Evolutionary conservation across 2,888 invertebrate species (phyloP), one percentile per base, ranked within the genome.

Genomic region (Agonopterix heracliana): DNA sequence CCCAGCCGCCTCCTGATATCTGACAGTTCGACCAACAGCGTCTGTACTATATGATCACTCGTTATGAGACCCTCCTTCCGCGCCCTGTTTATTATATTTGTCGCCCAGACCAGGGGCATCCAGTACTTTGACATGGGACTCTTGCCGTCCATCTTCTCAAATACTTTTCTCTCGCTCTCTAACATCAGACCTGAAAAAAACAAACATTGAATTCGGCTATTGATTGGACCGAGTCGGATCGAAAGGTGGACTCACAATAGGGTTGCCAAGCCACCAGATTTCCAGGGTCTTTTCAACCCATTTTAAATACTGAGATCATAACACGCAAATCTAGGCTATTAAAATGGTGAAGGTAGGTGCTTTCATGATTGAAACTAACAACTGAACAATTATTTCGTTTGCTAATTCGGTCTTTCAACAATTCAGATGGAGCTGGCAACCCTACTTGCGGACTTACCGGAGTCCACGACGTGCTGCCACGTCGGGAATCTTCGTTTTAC

Each of bases 71-170:
- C 93, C 65, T 97, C 96, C 68, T 95, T 95, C 52, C 96, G 88
- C 3, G 96, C 96, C 50, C 96, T 90, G 79, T 96, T 96, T 59
- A 97, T 95, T 55, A 97, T 95, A 74, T 96, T 96, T 4, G 96
- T 96, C 41, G 96, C 96, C 97, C 97, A 97, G 11, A 96, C 96
- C 47, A 96, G 83, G 0, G 97, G 97, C 94, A 97, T 95, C 96
- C 96, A 97, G 74, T 96, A 97, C 66, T 89, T 86, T 10, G 96
- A 95, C 94, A 96, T 96, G 3, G 95, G 94, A 62, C 95, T 95
- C 75, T 96, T 96, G 10, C 93, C 93, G 73, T 96, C 95, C 92
- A 97, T 93, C 71, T 95, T 92, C 75, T 97, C 96, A 74, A 97
- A 96, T 47, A 97, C 96, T 77, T 96, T 96, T 79, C 94, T 93